phyloP scores from a whole-genome alignment of 2,888 invertebrate genomes.

The Artemia sp. region DNA sequence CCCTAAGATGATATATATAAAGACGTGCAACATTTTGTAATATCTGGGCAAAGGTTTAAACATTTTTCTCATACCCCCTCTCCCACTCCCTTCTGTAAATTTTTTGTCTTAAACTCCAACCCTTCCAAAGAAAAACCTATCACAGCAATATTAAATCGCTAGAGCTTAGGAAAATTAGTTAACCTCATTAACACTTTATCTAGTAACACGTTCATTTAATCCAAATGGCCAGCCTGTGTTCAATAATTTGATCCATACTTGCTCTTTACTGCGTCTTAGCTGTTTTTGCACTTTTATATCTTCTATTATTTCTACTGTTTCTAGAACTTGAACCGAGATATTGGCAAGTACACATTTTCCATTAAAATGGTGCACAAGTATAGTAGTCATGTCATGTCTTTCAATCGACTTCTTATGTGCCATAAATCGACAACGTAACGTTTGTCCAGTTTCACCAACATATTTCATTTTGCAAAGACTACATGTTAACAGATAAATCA shows the following conservation, averaged over 20 bases:
- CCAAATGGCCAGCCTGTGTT: background rate
- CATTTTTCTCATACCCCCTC: too few relatives aligned
- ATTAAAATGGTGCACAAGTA: background rate
- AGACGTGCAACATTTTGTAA: too few relatives aligned
- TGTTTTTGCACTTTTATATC: background rate
- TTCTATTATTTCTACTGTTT: background rate
- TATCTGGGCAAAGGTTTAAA: too few relatives aligned
- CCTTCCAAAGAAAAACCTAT: too few relatives aligned
- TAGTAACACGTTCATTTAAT: background rate
- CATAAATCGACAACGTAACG: background rate
- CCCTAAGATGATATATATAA: too few relatives aligned
- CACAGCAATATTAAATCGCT: too few relatives aligned
- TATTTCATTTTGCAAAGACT: background rate
- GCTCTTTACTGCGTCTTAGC: background rate
- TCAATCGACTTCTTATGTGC: background rate
- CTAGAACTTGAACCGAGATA: background rate
- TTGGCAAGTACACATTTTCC: background rate
- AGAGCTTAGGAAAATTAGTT: too few relatives aligned
- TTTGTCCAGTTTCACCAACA: constrained; percentile 5
- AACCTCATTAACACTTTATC: background rate
- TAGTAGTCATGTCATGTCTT: background rate
- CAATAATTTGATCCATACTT: background rate
- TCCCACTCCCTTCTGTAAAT: too few relatives aligned
- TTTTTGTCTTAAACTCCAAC: too few relatives aligned
- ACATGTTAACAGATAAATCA: background rate